A percentile compares a stretch with the other conserved stretches of the same genome.
These are phyloP conservation scores for Cephalotes varians DNA, from an alignment of 2,888 invertebrate species.

Conservation along the genomic window DNA sequence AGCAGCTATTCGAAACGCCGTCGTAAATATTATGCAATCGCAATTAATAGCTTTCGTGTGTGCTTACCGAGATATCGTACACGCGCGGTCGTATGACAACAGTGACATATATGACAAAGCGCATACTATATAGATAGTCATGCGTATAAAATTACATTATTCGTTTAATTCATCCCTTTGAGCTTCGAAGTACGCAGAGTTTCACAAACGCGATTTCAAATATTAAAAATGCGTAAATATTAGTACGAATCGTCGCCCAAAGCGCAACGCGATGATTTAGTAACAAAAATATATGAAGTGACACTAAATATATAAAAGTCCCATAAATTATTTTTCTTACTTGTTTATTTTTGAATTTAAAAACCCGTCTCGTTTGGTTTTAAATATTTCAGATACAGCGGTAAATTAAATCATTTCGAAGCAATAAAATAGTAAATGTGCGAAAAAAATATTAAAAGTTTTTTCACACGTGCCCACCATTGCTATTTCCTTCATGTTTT, in stretches of 20 bases:
- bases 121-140: neutral
- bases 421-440: neutral
- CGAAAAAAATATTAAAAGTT: neutral
- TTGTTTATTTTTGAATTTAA: neutral
- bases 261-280: neutral
- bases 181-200: neutral
- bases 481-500: neutral
- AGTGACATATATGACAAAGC: slow-evolving; percentile 31
- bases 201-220: neutral
- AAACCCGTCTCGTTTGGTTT: too few relatives aligned
- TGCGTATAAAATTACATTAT: slow-evolving; percentile 1
- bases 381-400: neutral
- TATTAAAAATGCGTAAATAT: neutral
- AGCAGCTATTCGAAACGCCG: slow-evolving; percentile 16
- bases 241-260: neutral
- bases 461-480: neutral
- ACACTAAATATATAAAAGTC: too few relatives aligned
- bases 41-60: slow-evolving; percentile 42
- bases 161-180: neutral
- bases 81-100: slow-evolving; percentile 17
- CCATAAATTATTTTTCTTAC: neutral
- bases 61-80: slow-evolving; percentile 38
- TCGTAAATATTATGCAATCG: slow-evolving; percentile 55
- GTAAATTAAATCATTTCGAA: neutral
- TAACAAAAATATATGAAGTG: neutral